phyloP scores from a whole-genome alignment of 1,140 invertebrate genomes.

The Drosophila sucinea region DNA sequence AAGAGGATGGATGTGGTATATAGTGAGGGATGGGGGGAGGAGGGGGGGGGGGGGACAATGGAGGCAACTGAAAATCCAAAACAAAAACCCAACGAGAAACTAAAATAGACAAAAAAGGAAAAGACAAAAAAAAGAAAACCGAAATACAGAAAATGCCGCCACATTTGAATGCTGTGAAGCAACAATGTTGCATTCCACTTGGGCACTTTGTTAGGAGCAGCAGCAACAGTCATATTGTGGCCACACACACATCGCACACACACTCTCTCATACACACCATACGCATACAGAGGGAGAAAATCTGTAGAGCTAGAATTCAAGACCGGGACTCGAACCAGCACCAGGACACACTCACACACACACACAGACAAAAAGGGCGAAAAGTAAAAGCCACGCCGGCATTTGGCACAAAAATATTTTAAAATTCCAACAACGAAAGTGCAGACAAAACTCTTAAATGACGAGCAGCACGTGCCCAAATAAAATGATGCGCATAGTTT shows the following conservation, averaged over 20 bases:
- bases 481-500: constrained; percentile 64
- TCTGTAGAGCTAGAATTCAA: constrained; percentile 18
- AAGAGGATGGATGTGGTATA: constrained; percentile 15
- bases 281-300: constrained; percentile 13
- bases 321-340: background rate
- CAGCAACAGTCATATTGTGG: constrained; percentile 62
- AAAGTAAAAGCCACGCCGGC: constrained; percentile 63
- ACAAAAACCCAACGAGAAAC: constrained; percentile 39
- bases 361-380: constrained; percentile 50
- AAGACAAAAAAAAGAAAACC: constrained; percentile 16
- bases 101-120: constrained; percentile 14
- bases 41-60: constrained; percentile 14
- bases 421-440: constrained; percentile 78
- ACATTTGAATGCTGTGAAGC: constrained; percentile 79
- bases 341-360: too few species aligned
- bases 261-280: background rate
- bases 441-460: constrained; percentile 82
- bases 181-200: constrained; percentile 81
- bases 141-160: constrained; percentile 68
- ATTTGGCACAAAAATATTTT: constrained; percentile 73
- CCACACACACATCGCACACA: constrained; percentile 25
- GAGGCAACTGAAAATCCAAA: constrained; percentile 58
- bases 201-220: constrained; percentile 74
- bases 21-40: constrained; percentile 20
- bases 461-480: constrained; percentile 79